These are phyloP conservation scores for Suricata suricatta DNA, from an alignment of 2,113 vertebrate genomes.

Conservation along the genomic window DNA sequence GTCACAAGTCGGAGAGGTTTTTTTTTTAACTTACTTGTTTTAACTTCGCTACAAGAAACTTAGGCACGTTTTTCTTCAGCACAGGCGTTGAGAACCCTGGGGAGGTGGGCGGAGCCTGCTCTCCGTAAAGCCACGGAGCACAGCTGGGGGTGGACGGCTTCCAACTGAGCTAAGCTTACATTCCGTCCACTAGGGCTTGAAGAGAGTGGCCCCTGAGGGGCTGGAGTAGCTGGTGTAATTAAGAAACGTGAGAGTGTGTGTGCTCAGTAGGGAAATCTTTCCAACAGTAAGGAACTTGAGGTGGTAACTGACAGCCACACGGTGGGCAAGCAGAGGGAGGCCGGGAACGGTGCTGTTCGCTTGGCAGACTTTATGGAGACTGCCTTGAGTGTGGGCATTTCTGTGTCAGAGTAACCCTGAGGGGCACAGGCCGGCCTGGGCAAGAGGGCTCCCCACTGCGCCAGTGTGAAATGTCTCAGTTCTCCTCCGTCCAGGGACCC, in stretches of 20 bases:
- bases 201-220: not conserved
- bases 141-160: not conserved
- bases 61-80: not conserved
- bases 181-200: not conserved
- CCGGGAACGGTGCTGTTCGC: not conserved
- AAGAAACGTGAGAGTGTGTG: not conserved
- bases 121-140: not conserved
- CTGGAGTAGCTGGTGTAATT: not conserved
- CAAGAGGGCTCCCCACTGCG: too few species aligned
- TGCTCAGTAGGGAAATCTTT: not conserved
- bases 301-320: not conserved
- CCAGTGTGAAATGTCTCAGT: not conserved
- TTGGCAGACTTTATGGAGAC: too few species aligned
- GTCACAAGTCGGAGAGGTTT: not conserved
- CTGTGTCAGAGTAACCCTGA: not conserved
- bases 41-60: not conserved
- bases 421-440: too few species aligned
- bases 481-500: not conserved
- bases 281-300: not conserved
- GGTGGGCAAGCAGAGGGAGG: not conserved
- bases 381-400: not conserved
- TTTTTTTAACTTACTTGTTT: not conserved
- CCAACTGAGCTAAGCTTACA: not conserved
- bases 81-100: not conserved
- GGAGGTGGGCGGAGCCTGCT: fast-evolving